Evolutionary conservation across 1,140 invertebrate genomes (phyloP), one percentile per base, ranked within the genome.

Genomic region (Bombus waltoni): DNA sequence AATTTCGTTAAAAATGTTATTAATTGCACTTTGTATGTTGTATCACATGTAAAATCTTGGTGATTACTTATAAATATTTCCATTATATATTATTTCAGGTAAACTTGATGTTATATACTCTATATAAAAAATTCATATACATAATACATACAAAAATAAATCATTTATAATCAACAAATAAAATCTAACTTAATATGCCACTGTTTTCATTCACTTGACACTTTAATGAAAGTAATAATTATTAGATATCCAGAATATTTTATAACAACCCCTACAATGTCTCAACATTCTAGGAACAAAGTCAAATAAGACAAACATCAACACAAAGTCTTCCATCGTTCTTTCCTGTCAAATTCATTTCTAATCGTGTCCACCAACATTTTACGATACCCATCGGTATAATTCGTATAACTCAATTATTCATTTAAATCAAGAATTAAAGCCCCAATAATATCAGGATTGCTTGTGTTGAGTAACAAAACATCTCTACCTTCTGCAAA

Each of bases 401-500:
- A 32, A 44, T 72, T 28, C 22, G 40, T 40, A 70, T 62, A 62
- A 62, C 1, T 62, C 28, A 40, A 40, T 74, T 18, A 44, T 18
- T 42, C 13, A 42, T 32, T 53, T 57, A 57, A 35, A n/a, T 74
- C 44, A 74, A 76, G 13, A n/a, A 28, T 59, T 38, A n/a, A 72
- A 72, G 40, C 10, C 35, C 18, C 11, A 28, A 28, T 62, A 8
- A 32, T 59, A n/a, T 28, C 6, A 25, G 22, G 28, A 80, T 72
- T 28, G 38, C 83, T 38, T 35, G 25, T 22, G n/a, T 13, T 74
- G 35, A 35, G 35, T 70, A 75, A 89, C 40, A 77, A 66, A 62
- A 62, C 18, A 11, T 84, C 35, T 75, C 65, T 91, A 95, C 95
- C 94, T 95, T 90, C 96, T 96, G 92, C 97, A 97, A 85, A 98